These are phyloP conservation scores for Reticulitermes speratus DNA, from an alignment of 1,140 invertebrate genomes.

Conservation along the genomic window DNA sequence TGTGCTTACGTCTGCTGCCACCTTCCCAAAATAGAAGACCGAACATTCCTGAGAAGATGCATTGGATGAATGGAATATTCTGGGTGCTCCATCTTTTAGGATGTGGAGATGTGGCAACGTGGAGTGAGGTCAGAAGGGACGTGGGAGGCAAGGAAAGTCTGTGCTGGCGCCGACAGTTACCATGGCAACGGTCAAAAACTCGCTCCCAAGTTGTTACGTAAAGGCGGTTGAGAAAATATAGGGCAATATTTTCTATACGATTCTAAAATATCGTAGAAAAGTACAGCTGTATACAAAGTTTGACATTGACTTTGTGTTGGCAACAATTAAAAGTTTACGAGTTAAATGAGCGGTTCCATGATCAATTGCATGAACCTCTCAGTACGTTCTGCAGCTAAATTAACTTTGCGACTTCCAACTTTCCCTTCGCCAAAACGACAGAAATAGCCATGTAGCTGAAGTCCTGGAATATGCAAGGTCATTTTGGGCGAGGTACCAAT, in stretches of 20 bases:
- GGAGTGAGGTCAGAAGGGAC: neutral
- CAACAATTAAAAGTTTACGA: too few relatives aligned
- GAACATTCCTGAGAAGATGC: neutral
- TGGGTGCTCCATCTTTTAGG: neutral
- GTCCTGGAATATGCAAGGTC: too few relatives aligned
- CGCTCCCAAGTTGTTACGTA: constrained; percentile 4
- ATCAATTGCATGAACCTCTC: too few relatives aligned
- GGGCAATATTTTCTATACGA: neutral
- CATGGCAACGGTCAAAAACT: constrained; percentile 19
- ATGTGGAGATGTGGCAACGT: neutral
- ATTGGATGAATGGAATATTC: constrained; percentile 10
- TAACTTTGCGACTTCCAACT: too few relatives aligned
- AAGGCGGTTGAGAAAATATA: constrained; percentile 16
- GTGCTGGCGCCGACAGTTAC: neutral
- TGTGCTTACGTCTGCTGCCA: too few relatives aligned
- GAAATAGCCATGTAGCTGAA: too few relatives aligned
- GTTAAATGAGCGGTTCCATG: too few relatives aligned
- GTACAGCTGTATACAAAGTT: neutral
- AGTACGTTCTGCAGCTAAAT: too few relatives aligned
- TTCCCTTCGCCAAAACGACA: too few relatives aligned
- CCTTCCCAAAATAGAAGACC: neutral
- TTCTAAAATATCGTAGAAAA: neutral
- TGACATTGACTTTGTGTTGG: neutral
- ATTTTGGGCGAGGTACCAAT: too few relatives aligned
- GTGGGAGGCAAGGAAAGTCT: constrained; percentile 12